Evolutionary conservation across 2,888 invertebrate genomes (phyloP), one percentile per base, ranked within the genome.

Genomic region (Petrolisthes cinctipes): DNA sequence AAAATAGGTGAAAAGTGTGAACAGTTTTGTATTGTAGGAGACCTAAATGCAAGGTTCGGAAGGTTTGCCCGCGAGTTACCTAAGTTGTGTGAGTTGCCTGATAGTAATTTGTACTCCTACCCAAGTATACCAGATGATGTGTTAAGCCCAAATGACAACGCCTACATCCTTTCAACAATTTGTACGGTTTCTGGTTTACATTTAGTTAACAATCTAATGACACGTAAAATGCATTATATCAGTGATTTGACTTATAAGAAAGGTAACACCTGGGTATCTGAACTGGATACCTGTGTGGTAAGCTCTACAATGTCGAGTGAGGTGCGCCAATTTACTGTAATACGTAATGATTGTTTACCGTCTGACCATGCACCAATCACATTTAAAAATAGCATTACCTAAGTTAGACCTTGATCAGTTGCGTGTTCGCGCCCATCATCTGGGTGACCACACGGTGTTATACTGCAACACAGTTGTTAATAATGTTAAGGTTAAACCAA

Each of bases 201-300:
- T 20, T 20, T 83, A 17, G 20, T 83, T 6, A 83, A 83, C 51
- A 83, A 73, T 51, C 82, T 83, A 17, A 83, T 71, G 20, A 37
- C 73, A 11, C 73, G 0, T 51, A 23, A 14, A n/a, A 68, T 23
- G 6, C 82, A 82, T 82, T 61, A 61, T 54, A 11, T 9, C 11
- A 17, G 82, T 61, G 23, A 37, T 17, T 71, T 71, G 53, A 71
- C 71, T 17, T 82, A 68, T 68, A 53, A 68, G 51, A 68, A 53
- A 56, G 20, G 82, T 23, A 51, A 51, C 20, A 68, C 66, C 7
- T 82, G 82, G 71, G 53, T 82, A 4, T 82, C 82, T 9, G 51
- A 82, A 68, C 20, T 66, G 11, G 66, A 37, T 68, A 37, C 51
- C 5, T 66, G 82, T 68, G 51, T 82, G 1, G 7, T 51, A 68